Conservation (phyloP, 2,113 vertebrate genomes). For the Melanerpes formicivorus region DNA sequence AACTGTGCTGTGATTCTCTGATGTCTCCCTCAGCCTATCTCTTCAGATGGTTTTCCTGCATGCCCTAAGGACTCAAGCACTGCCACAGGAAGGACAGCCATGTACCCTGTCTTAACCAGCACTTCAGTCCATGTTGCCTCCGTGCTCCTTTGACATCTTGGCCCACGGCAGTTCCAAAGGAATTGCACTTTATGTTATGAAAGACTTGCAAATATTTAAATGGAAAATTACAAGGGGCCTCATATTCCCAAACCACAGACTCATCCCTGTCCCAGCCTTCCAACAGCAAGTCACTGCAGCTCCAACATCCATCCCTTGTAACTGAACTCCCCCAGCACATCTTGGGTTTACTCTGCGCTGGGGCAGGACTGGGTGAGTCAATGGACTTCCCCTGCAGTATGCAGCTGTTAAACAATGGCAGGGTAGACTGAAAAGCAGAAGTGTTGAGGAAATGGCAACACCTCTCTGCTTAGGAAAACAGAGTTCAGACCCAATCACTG, state of each 20-base stretch:
- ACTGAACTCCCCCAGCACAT: not conserved
- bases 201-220: not conserved
- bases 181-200: not conserved
- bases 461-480: not conserved
- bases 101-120: not conserved
- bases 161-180: not conserved
- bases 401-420: not conserved
- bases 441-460: not conserved
- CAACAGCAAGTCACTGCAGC: not conserved
- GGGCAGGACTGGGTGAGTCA: not conserved
- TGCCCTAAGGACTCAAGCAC: not conserved
- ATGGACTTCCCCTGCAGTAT: not conserved
- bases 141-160: not conserved
- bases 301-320: not conserved
- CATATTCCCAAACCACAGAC: not conserved
- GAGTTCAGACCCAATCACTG: not conserved
- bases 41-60: not conserved
- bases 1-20: not conserved
- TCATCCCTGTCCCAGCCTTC: not conserved
- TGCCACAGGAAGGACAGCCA: not conserved
- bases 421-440: not conserved
- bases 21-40: not conserved
- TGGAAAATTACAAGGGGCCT: not conserved
- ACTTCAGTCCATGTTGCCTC: not conserved
- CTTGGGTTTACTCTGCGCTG: not conserved